phyloP scores from a whole-genome alignment of 2,113 vertebrate species.

The Oncorhynchus masou region DNA sequence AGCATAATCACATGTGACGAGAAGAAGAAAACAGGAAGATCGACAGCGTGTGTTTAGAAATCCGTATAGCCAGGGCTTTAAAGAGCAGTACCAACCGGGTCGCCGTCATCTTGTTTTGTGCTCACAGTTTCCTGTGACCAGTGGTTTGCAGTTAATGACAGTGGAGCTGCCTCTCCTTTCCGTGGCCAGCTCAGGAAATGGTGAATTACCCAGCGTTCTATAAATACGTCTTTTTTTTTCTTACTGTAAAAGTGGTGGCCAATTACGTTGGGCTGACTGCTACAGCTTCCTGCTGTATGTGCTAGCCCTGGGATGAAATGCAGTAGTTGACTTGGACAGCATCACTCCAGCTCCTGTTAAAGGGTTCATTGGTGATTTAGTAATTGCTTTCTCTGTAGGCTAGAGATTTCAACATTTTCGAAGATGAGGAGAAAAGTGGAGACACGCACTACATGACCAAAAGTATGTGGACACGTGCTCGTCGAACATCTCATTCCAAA shows the following conservation, averaged over 20 bases:
- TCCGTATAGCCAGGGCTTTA: not conserved
- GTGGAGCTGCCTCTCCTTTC: constrained; percentile 21
- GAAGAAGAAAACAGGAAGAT: not conserved
- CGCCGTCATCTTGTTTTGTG: constrained; percentile 20
- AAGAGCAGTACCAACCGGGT: not conserved
- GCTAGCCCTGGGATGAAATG: constrained; percentile 5
- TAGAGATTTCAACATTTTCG: constrained; percentile 17
- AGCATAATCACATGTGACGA: constrained; percentile 21
- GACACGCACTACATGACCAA: too few relatives aligned
- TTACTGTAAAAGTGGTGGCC: constrained; percentile 28
- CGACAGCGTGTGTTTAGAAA: too few relatives aligned
- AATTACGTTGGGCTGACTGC: constrained; percentile 40
- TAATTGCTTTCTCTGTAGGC: constrained; percentile 14
- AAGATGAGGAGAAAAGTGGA: not conserved
- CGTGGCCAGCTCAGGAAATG: constrained; percentile 37
- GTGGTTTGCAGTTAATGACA: constrained; percentile 21
- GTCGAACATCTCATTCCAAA: too few relatives aligned
- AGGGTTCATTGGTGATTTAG: constrained; percentile 20
- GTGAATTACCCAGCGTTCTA: constrained; percentile 12
- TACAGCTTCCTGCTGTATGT: not conserved
- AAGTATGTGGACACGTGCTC: too few relatives aligned
- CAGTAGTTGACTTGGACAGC: not conserved
- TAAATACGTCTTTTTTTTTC: constrained; percentile 42
- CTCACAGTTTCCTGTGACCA: constrained; percentile 28
- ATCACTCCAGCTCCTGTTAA: constrained; percentile 9